These are phyloP conservation scores for Todiramphus chloris DNA, from an alignment of 2,113 vertebrate genomes.

Conservation along the genomic window DNA sequence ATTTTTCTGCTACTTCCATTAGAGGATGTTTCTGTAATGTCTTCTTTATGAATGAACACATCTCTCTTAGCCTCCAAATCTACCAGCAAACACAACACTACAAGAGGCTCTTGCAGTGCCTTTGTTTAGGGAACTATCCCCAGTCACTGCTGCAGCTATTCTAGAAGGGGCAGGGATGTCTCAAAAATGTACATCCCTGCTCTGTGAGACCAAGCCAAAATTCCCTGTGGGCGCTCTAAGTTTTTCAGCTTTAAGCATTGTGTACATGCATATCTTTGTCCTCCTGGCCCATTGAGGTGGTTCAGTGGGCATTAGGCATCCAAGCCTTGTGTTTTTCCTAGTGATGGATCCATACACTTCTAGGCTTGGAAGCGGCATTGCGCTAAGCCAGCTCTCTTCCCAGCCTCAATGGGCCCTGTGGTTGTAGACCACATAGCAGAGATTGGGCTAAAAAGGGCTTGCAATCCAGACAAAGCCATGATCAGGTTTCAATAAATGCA, in stretches of 20 bases:
- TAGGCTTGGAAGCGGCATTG: neutral
- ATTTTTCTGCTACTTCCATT: neutral
- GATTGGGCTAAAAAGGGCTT: neutral
- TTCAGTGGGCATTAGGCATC: neutral
- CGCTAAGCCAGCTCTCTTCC: neutral
- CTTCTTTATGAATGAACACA: neutral
- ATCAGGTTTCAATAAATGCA: constrained; percentile 69
- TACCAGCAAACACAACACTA: neutral
- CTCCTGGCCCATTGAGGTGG: neutral
- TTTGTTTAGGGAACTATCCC: neutral
- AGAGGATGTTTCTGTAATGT: neutral
- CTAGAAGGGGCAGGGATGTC: neutral
- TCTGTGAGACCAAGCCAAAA: neutral
- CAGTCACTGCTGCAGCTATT: neutral
- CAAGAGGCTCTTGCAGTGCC: neutral
- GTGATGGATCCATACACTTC: rapidly evolving
- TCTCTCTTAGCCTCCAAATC: neutral
- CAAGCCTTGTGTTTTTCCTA: neutral
- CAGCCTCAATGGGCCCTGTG: constrained; percentile 12
- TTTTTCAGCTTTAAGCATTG: neutral
- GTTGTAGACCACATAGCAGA: neutral
- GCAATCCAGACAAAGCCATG: neutral
- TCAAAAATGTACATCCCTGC: neutral
- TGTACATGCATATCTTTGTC: neutral
- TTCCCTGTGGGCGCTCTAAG: neutral